These are phyloP conservation scores for Dipus sagitta DNA, from an alignment of 2,797 vertebrate species.

Conservation along the genomic window DNA sequence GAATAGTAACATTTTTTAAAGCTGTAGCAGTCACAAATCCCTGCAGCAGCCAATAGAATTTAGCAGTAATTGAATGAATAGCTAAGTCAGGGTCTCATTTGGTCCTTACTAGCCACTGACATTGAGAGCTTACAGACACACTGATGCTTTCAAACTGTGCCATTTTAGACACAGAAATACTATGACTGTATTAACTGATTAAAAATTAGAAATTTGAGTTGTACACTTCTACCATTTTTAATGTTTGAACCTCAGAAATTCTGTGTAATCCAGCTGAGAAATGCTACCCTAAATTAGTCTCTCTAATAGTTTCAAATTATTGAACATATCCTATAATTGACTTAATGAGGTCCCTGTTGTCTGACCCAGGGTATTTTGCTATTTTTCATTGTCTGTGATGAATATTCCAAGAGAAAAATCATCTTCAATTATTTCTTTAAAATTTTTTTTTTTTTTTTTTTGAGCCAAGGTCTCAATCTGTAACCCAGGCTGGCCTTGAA, in stretches of 20 bases:
- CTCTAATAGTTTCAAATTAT: neutral
- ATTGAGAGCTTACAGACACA: neutral
- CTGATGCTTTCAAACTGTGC: too few relatives aligned
- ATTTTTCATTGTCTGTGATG: neutral
- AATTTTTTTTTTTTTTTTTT: too few relatives aligned
- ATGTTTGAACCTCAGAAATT: neutral
- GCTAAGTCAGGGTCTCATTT: neutral
- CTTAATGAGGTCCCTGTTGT: neutral
- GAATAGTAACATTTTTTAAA: neutral
- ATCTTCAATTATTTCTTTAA: neutral
- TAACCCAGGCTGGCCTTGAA: too few relatives aligned
- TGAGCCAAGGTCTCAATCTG: too few relatives aligned
- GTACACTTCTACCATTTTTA: neutral
- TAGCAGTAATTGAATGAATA: neutral
- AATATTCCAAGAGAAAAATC: neutral
- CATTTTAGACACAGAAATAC: constrained; percentile 43
- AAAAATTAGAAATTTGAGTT: neutral
- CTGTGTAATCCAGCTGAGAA: neutral
- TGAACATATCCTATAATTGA: neutral
- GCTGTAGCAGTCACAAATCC: neutral
- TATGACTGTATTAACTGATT: constrained; percentile 9
- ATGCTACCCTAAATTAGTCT: neutral
- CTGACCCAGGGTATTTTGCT: neutral
- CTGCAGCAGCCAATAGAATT: neutral
- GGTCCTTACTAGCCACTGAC: neutral